Percentiles rank a stretch among this genome's conserved stretches.
phyloP scores from a whole-genome alignment of 2,113 vertebrate genomes.

The Benitochromis conjunctus region DNA sequence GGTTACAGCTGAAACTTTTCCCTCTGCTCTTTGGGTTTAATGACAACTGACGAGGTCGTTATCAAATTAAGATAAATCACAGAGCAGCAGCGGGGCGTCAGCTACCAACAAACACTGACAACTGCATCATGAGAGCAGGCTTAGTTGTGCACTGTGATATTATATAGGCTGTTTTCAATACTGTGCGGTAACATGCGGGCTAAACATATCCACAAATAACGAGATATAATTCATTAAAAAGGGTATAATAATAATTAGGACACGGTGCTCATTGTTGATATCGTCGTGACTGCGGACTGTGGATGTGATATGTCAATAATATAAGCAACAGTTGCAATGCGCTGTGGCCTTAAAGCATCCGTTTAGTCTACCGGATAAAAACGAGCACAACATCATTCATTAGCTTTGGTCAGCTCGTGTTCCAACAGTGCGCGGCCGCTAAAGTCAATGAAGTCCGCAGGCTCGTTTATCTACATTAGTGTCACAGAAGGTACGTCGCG shows the following conservation, averaged over 20 bases:
- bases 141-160: neutral
- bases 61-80: slow-evolving; percentile 49
- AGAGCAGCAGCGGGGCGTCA: neutral
- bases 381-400: neutral
- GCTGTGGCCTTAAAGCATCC: neutral
- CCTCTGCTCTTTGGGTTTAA: neutral
- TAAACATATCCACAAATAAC: neutral
- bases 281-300: neutral
- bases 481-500: slow-evolving; percentile 70
- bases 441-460: slow-evolving; percentile 22
- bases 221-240: too few relatives aligned
- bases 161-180: neutral
- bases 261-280: neutral
- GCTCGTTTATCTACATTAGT: slow-evolving; percentile 84
- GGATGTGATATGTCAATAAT: neutral
- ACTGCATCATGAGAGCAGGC: neutral
- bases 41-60: slow-evolving; percentile 19
- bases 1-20: neutral
- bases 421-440: slow-evolving; percentile 6
- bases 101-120: slow-evolving; percentile 31
- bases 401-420: neutral
- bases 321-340: neutral
- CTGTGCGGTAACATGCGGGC: neutral
- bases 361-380: neutral
- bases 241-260: neutral